Base-by-base conservation (phyloP, 2,113 vertebrate species). In the Melanerpes aurifrons region DNA sequence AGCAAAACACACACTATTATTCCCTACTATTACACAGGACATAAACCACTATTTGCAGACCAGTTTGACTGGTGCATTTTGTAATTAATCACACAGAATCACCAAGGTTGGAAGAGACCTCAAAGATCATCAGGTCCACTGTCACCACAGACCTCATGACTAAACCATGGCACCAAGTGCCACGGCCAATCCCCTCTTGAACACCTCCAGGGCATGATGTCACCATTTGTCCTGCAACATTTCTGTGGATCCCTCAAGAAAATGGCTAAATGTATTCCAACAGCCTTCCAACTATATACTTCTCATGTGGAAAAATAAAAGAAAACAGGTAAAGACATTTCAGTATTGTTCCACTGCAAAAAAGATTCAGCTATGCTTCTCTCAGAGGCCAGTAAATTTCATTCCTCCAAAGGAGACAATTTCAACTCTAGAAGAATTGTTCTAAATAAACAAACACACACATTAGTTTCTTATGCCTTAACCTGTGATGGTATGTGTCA, bases 171-270 rank as follows among this genome's bases (percentile, higher is more conserved):
- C 40, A 40, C 40, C 40, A 12, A 40, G 40, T 40, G 40, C 40
- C 40, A 40, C 40, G 40, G 11, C 40, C 40, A 40, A 40, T 40
- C 40, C 40, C 40, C 40, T 40, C 40, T 40, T 40, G 40, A 40
- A 40, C 40, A 40, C 40, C 40, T 75, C 62, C 84, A 40, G 54
- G 86, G 87, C 87, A 75, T 0, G 26, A 54, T 54, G 91, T 78
- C 94, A 95, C 40, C 67, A 48, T 87, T 82, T 89, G 77, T 93
- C 48, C 79, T 79, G 68, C 59, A 93, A 69, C 63, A 69, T 26
- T 59, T 54, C 70, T 25, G 54, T 69, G 63, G 75, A 61, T 45
- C 78, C 77, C 93, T 19, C 37, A 68, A 83, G 83, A 77, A 86
- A 87, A 86, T 22, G 43, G 69, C 22, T 86, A 83, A 58, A 64